phyloP scores from a whole-genome alignment of 2,113 vertebrate genomes.

The Athene noctua region DNA sequence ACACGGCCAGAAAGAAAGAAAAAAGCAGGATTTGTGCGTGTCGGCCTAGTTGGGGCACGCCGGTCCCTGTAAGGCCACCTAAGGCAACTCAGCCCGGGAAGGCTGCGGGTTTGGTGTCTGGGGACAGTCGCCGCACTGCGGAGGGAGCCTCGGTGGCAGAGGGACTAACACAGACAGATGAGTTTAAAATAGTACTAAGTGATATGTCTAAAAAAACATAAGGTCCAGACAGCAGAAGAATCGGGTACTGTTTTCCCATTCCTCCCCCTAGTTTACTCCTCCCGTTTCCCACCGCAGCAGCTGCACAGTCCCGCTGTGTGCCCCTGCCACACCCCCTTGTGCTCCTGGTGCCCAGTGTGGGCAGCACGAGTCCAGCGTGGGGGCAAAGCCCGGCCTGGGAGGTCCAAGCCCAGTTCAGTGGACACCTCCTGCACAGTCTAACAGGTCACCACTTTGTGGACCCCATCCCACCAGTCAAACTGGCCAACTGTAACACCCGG shows the following conservation, averaged over 20 bases:
- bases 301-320: rapidly evolving
- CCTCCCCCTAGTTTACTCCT: background rate
- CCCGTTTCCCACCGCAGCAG: rapidly evolving
- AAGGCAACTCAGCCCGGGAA: rapidly evolving
- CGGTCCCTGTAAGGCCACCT: rapidly evolving
- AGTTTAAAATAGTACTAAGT: rapidly evolving
- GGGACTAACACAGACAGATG: background rate
- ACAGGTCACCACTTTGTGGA: rapidly evolving
- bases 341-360: rapidly evolving
- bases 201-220: background rate
- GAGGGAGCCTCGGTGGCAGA: background rate
- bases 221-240: background rate
- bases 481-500: rapidly evolving
- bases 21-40: rapidly evolving
- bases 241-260: rapidly evolving
- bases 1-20: background rate
- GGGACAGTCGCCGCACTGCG: background rate
- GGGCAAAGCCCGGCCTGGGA: background rate
- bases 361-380: rapidly evolving
- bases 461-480: background rate
- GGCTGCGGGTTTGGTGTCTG: rapidly evolving
- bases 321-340: rapidly evolving
- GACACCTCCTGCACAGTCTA: rapidly evolving
- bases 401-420: background rate
- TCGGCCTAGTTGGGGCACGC: rapidly evolving